Evolutionary conservation across 2,888 invertebrate species (phyloP).

Genomic region (Entomobrya proxima): DNA sequence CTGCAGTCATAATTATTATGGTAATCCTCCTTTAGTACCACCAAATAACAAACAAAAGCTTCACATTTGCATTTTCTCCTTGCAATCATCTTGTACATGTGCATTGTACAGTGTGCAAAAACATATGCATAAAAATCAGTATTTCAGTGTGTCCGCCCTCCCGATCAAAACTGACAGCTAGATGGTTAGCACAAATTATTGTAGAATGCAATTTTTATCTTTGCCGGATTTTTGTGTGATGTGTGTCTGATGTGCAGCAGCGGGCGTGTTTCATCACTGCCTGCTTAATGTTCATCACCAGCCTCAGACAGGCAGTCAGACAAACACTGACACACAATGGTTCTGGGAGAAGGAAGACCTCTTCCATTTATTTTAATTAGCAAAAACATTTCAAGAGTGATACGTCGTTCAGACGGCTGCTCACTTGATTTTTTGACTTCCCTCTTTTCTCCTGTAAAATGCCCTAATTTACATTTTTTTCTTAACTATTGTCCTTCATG

Average conservation of each 20-base stretch:
- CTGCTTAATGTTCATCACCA: constrained; percentile 40
- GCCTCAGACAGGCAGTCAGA: not conserved
- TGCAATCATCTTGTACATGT: not conserved
- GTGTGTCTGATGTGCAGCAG: constrained; percentile 13
- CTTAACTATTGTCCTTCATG: constrained; percentile 5
- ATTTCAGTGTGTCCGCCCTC: constrained; percentile 15
- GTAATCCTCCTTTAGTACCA: too few relatives aligned
- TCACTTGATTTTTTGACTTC: not conserved
- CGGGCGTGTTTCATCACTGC: constrained; percentile 45
- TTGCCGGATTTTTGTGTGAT: constrained; percentile 11
- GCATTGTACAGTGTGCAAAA: not conserved
- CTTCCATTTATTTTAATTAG: constrained; percentile 60
- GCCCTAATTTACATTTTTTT: constrained; percentile 37
- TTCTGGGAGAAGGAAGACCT: constrained; percentile 4
- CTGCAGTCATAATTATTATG: not conserved
- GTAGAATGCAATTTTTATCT: constrained; percentile 32
- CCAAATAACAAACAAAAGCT: constrained; percentile 11
- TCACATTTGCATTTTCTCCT: constrained; percentile 15
- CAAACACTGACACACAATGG: constrained; percentile 5
- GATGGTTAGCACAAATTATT: constrained; percentile 37
- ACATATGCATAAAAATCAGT: constrained; percentile 1
- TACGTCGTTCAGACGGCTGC: not conserved
- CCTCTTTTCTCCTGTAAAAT: not conserved
- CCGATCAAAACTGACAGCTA: constrained; percentile 35
- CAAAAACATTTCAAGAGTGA: constrained; percentile 43